Percentiles rank a stretch among this genome's conserved stretches.
Conservation (phyloP, 2,113 vertebrate genomes). For the Calidris pugnax region DNA sequence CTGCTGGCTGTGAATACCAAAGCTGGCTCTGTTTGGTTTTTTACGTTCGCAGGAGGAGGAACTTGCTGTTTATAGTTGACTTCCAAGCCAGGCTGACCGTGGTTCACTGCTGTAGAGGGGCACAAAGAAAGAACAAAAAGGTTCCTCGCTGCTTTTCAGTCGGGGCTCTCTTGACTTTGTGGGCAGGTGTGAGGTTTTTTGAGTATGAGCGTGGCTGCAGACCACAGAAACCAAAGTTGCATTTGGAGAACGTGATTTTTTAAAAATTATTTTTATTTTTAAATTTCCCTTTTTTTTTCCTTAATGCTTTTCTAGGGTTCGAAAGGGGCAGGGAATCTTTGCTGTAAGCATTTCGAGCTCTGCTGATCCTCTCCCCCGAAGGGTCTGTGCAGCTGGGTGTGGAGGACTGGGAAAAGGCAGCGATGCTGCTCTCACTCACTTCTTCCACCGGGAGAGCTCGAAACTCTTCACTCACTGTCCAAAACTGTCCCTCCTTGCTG, state of each 20-base stretch:
- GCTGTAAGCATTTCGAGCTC: rapidly evolving
- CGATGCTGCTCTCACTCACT: not conserved
- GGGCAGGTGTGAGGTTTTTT: not conserved
- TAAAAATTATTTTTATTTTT: not conserved
- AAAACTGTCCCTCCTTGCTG: not conserved
- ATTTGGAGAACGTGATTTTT: not conserved
- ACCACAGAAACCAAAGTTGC: not conserved
- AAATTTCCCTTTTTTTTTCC: rapidly evolving
- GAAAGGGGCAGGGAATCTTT: not conserved
- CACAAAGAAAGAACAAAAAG: not conserved
- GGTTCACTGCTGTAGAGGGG: not conserved
- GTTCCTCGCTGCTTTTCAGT: not conserved
- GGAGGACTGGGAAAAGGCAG: rapidly evolving
- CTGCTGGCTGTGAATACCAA: not conserved
- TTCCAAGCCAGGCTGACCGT: not conserved
- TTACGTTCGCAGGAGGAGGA: not conserved
- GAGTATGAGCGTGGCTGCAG: not conserved
- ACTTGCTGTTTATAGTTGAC: not conserved
- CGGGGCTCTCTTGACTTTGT: not conserved
- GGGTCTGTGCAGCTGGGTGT: not conserved
- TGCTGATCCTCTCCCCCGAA: not conserved
- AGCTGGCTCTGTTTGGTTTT: not conserved
- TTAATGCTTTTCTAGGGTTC: not conserved
- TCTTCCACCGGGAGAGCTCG: not conserved
- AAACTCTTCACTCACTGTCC: not conserved